Base-by-base conservation (phyloP, 2,113 vertebrate species). In the Clarias magur region DNA sequence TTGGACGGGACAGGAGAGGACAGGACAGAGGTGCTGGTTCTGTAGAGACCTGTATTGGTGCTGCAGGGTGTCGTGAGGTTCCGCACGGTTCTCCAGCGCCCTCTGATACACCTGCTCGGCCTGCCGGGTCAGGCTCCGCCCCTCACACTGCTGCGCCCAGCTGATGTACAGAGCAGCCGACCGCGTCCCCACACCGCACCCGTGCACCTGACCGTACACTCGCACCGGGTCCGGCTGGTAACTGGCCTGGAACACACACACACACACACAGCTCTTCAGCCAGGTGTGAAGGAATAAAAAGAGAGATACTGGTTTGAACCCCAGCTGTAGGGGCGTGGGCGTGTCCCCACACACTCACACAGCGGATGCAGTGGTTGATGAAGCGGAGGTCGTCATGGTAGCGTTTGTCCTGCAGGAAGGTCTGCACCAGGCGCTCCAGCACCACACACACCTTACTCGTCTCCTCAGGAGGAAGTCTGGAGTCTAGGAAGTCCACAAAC, bases 341-440 rank as follows among this genome's bases (percentile, higher is more conserved):
- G 54, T 34, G 54, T 80, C 73, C 42, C 12, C 15, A 17, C 75
- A 19, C 6, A 96, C 97, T 92, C 93, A 98, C 98, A 93, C 95
- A 96, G 92, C 91, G 95, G 86, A 99, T 60, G 91, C 97, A 99
- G 93, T 94, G 94, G 86, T 89, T 94, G 7, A 99, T 90, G 23
- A 95, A 98, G 89, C 98, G 92, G 4, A 90, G 48, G 73, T 99
- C 97, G 30, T 96, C 91, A 0, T 94, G 93, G 84, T 99, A 99
- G 79, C 87, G 93, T 87, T 94, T 88, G 0, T 95, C 93, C 0
- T 89, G 70, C 59, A 96, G 23, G 90, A 99, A 98, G 12, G 30
- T 91, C 89, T 95, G 94, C 60, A 99, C 94, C 0, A 99, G 92
- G 8, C 91, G 89, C 85, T 97, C 94, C 34, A 98, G 92, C 53